These are phyloP conservation scores for Leiothrix lutea DNA, from an alignment of 2,113 vertebrate species.

Conservation along the genomic window DNA sequence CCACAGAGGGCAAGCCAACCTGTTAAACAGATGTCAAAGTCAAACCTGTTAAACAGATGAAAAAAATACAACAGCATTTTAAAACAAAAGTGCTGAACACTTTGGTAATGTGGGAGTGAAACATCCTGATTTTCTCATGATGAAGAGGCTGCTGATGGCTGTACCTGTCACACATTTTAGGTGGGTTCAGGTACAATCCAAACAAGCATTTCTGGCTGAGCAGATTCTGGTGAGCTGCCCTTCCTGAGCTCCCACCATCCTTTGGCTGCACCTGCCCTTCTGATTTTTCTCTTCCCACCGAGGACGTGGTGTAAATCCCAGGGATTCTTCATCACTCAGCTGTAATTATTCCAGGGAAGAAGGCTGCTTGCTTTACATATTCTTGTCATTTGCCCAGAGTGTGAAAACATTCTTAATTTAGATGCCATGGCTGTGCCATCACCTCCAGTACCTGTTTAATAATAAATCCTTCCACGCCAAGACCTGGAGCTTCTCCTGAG, in stretches of 20 bases:
- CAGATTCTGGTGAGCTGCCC: background rate
- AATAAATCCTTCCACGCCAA: background rate
- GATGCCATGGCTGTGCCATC: background rate
- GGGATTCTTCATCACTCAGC: background rate
- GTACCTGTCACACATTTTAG: background rate
- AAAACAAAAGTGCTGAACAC: background rate
- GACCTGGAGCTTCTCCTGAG: background rate
- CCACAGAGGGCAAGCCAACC: background rate
- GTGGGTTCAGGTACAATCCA: background rate
- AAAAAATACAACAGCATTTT: background rate
- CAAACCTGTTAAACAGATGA: background rate
- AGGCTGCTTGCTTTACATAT: background rate
- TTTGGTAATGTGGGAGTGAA: background rate
- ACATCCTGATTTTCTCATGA: background rate
- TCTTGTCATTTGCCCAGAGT: conserved; percentile 14
- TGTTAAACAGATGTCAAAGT: too few species aligned
- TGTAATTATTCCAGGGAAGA: conserved; percentile 14
- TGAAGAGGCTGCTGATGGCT: background rate
- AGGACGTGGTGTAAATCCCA: background rate
- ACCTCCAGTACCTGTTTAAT: conserved; percentile 49
- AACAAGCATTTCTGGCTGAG: background rate
- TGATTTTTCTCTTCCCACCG: background rate
- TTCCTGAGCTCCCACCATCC: background rate
- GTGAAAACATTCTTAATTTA: conserved; percentile 53
- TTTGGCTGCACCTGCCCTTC: background rate